Base-by-base conservation (phyloP, 2,888 invertebrate species). In the Allophyes oxyacanthae region DNA sequence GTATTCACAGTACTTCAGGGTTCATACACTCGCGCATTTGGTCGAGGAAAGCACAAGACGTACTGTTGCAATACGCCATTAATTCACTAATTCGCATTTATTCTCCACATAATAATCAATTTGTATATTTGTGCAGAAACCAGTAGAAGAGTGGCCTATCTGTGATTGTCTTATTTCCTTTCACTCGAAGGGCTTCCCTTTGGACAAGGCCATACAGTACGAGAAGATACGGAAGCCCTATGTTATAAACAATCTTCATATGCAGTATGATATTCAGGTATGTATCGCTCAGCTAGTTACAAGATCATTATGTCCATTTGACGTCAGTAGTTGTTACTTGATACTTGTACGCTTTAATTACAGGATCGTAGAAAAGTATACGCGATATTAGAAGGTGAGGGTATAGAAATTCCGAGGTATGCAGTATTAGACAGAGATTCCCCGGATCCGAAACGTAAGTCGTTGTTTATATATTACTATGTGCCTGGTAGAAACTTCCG, bases 101-200 rank as follows among this genome's bases (percentile, higher is more conserved):
- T n/a, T 37, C 9, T 34, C 9, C 14, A 38, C 30, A 6, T 32
- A 14, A 43, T 54, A 46, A 48, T 46, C 13, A 36, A 42, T 38
- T 6, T 45, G 34, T 15, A 15, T 43, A 51, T 61, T 51, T 46
- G 88, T 88, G 26, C 89, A 98, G 97, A 97, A 98, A 90, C 97
- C 99, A 0, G 98, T 99, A 14, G 99, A 99, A 86, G 97, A 99
- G 84, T 99, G 99, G 99, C 99, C 99, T 1, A 95, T 97, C 49
- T 99, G 99, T 85, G 99, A 99, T 92, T 99, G 99, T 86, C 95
- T 99, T 43, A 98, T 99, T 81, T 99, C 99, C 52, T 99, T 99
- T 91, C 99, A 99, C 91, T 99, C 99, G 4, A 98, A 98, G 91
- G 99, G 99, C 33, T 99, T 99, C 92, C 99, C 99, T 0, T 94